Conservation (phyloP, 2,797 vertebrate species). For the Pseudochromis fuscus region DNA sequence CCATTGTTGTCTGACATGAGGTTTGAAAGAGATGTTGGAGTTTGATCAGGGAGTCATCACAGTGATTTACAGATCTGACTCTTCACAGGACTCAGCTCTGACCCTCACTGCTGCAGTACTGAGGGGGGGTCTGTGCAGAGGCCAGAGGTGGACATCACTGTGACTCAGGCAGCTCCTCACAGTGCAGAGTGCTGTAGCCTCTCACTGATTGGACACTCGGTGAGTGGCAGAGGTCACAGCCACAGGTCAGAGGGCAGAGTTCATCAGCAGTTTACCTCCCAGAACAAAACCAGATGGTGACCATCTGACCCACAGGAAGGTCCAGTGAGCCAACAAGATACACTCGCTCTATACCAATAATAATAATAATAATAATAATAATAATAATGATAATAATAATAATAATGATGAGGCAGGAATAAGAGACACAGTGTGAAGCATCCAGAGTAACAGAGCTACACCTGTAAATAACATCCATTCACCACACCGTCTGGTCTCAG, state of each 20-base stretch:
- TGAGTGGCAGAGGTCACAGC: slow-evolving; percentile 62
- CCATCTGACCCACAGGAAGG: slow-evolving; percentile 4
- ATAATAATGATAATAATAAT: too few relatives aligned
- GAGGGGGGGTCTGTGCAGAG: slow-evolving; percentile 23
- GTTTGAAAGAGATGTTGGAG: not conserved
- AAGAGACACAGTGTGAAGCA: too few relatives aligned
- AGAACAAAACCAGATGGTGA: slow-evolving; percentile 76
- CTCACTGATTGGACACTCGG: slow-evolving; percentile 65
- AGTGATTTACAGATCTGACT: slow-evolving; percentile 28
- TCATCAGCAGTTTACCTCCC: slow-evolving; percentile 66
- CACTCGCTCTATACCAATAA: too few relatives aligned
- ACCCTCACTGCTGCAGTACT: slow-evolving; percentile 71
- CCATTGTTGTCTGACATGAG: not conserved
- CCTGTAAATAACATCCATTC: too few relatives aligned
- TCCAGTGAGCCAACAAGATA: not conserved
- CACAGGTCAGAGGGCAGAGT: slow-evolving; percentile 60
- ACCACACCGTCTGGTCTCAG: too few relatives aligned
- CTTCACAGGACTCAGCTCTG: slow-evolving; percentile 34
- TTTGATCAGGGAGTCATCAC: not conserved
- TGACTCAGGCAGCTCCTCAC: slow-evolving; percentile 61
- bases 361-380: too few relatives aligned
- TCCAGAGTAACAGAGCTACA: too few relatives aligned
- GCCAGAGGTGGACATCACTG: slow-evolving; percentile 46
- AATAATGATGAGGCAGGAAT: too few relatives aligned
- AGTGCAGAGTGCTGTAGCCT: slow-evolving; percentile 66